Evolutionary conservation across 2,113 vertebrate genomes (phyloP).

Genomic region (Lampris incognitus): DNA sequence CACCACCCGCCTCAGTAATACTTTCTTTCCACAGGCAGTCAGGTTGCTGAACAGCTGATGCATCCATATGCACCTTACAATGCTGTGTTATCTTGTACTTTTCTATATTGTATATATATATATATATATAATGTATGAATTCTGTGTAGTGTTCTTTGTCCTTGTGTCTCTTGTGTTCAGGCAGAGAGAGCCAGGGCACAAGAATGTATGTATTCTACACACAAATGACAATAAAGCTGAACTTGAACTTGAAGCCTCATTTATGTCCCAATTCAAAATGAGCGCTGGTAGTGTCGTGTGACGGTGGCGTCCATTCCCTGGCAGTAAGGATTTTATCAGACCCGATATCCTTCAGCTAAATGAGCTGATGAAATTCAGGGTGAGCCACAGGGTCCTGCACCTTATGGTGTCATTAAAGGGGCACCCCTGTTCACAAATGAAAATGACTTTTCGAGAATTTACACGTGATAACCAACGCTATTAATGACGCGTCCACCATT

Average conservation of each 20-base stretch:
- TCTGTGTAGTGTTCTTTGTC: no score
- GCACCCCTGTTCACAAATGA: slow-evolving; percentile 18
- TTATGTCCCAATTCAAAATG: slow-evolving; percentile 5
- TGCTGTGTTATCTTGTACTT: no score
- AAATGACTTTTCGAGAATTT: slow-evolving; percentile 31
- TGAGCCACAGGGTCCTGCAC: slow-evolving; percentile 2
- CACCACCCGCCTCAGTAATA: no score
- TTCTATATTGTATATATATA: no score
- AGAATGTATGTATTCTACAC: no score
- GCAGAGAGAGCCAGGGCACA: no score
- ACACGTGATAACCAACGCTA: slow-evolving; percentile 23
- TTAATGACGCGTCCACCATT: slow-evolving; percentile 38
- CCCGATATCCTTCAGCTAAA: slow-evolving; percentile 6
- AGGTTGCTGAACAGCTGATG: no score
- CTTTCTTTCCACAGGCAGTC: no score
- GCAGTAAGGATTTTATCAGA: slow-evolving; percentile 37
- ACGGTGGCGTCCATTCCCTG: neutral
- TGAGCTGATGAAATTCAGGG: slow-evolving; percentile 31
- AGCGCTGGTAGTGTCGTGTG: slow-evolving; percentile 21
- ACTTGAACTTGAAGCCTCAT: neutral
- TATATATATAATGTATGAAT: no score
- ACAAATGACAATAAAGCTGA: no score
- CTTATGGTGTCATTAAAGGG: slow-evolving; percentile 26
- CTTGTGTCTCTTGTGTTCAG: no score
- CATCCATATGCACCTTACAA: no score